Base-by-base conservation (phyloP, 2,888 invertebrate species). In the Platycnemis pennipes region DNA sequence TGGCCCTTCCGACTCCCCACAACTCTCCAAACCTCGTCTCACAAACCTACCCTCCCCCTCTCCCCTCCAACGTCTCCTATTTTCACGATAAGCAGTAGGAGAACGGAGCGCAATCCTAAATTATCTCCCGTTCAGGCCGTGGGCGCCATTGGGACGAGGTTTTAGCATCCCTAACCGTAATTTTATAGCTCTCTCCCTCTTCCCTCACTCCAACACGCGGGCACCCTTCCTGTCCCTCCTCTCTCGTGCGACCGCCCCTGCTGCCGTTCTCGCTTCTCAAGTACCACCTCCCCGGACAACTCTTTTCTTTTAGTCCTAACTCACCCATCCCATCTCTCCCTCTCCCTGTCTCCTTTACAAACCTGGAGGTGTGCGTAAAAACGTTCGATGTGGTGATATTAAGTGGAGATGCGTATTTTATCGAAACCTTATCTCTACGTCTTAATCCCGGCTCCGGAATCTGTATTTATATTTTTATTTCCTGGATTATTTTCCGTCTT, bases 141-240 rank as follows among this genome's bases (percentile, higher is more conserved):
- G 69, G 63, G 89, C 89, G 56, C 89, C 53, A 26, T 63, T 56
- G 26, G 42, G 63, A 91, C 42, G 63, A 63, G 91, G 44, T 91
- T 91, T 91, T 91, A 91, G 63, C 91, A 63, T 44, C 63, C n/a
- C 44, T 69, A 44, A 91, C 91, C 63, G 91, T 89, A 89, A 91
- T 63, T 91, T 91, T 91, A 91, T 91, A 44, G 44, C 91, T 56
- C 31, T 22, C 22, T 63, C 69, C 63, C 91, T 16, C 31, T 45
- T 44, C 63, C 91, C 63, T 44, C 91, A n/a, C 37, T 56, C 89
- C 8, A 44, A 44, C 42, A 22, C 91, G n/a, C 8, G 63, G 45
- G 8, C 77, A 77, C 77, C 77, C 77, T 37, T 37, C 77, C 77
- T 77, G n/a, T 37, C 77, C 26, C 37, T 37, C 31, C 7, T 37